Evolutionary conservation across 2,888 invertebrate species (phyloP).

Genomic region (Nomada lathburiana): DNA sequence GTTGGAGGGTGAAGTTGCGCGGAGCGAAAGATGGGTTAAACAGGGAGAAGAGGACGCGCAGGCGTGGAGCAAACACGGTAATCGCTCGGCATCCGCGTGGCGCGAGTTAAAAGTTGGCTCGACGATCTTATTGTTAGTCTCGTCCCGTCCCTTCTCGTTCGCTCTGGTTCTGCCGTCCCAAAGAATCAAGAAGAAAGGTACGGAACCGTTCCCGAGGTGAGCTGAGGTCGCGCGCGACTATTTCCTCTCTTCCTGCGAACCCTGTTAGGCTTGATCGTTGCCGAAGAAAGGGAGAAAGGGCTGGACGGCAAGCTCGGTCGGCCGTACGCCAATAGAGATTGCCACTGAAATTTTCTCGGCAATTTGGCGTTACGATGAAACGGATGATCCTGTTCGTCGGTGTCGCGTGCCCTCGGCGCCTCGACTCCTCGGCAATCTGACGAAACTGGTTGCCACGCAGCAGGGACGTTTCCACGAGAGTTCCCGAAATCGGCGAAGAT

Average conservation of each 20-base stretch:
- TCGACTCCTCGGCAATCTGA: background rate
- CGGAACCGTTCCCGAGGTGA: background rate
- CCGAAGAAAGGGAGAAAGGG: background rate
- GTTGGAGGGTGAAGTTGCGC: conserved; percentile 28
- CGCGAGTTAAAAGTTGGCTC: conserved; percentile 79
- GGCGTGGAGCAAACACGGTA: conserved; percentile 75
- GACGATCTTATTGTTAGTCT: conserved; percentile 76
- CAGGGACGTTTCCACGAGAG: background rate
- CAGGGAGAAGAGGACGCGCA: conserved; percentile 67
- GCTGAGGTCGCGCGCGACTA: too few species aligned
- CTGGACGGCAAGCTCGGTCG: background rate
- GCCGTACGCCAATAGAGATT: too few species aligned
- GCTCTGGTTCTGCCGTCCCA: conserved; percentile 67
- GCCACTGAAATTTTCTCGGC: too few species aligned
- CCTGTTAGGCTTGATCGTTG: background rate
- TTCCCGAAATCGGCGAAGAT: conserved; percentile 1
- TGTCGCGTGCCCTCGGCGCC: too few species aligned
- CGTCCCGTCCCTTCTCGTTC: conserved; percentile 77
- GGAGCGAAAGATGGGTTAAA: conserved; percentile 13
- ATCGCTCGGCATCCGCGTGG: conserved; percentile 77
- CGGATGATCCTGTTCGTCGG: background rate
- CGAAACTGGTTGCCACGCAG: conserved; percentile 1
- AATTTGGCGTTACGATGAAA: background rate
- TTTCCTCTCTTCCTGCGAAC: background rate
- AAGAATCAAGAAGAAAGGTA: background rate